These are phyloP conservation scores for Agrochola litura DNA, from an alignment of 2,888 invertebrate species.

Conservation along the genomic window DNA sequence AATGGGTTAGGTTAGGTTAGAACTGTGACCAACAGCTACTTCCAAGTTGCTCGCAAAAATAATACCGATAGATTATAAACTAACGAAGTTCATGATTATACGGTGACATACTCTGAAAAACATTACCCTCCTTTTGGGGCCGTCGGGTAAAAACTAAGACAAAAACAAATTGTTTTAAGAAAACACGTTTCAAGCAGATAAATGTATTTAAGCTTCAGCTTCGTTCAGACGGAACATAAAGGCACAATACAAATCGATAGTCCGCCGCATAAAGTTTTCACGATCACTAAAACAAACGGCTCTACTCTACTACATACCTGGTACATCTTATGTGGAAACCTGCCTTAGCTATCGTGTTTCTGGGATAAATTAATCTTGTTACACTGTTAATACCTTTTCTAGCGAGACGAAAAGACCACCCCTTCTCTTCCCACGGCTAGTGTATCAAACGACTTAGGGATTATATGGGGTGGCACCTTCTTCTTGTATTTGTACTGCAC, in stretches of 20 bases:
- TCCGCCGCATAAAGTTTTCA: slow-evolving; percentile 56
- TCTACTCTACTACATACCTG: slow-evolving; percentile 39
- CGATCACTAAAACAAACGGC: slow-evolving; percentile 58
- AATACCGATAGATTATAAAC: too few species aligned
- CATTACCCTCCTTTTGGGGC: too few species aligned
- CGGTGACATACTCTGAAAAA: too few species aligned
- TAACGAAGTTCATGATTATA: too few species aligned
- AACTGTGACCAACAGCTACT: too few species aligned
- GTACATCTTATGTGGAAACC: slow-evolving; percentile 45
- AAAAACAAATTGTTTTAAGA: slow-evolving; percentile 10
- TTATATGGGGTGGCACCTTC: slow-evolving; percentile 46
- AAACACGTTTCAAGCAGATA: slow-evolving; percentile 10
- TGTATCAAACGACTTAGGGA: slow-evolving; percentile 50
- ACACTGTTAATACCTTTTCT: slow-evolving; percentile 51
- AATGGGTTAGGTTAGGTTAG: too few species aligned
- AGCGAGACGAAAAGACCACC: slow-evolving; percentile 48
- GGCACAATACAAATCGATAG: slow-evolving; percentile 57
- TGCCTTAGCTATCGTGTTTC: slow-evolving; percentile 47
- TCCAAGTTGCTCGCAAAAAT: too few species aligned
- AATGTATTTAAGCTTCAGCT: slow-evolving; percentile 37
- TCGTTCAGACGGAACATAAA: slow-evolving; percentile 37
- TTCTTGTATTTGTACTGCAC: slow-evolving; percentile 30
- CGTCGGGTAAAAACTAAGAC: too few species aligned
- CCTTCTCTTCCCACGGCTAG: slow-evolving; percentile 37
- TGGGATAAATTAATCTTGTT: slow-evolving; percentile 56